Percentiles rank a stretch among this genome's conserved stretches.
Evolutionary conservation across 2,888 invertebrate species (phyloP).

Genomic region (Conistra vaccinii): DNA sequence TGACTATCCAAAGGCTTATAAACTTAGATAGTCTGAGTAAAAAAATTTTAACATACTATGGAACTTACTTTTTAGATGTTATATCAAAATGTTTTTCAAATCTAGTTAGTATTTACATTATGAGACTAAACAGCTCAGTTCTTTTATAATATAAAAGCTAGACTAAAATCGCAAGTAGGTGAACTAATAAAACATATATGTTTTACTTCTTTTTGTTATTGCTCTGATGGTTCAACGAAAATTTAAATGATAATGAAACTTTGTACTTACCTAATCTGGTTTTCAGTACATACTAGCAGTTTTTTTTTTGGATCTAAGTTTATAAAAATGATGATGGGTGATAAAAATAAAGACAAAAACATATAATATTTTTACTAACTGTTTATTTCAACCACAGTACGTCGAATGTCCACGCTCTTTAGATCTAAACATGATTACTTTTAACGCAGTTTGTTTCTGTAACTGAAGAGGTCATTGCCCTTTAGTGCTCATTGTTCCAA

Average conservation of each 20-base stretch:
- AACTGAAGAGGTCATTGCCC: conserved; percentile 24
- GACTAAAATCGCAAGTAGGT: too few relatives aligned
- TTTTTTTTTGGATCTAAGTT: neutral
- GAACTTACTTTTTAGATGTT: too few relatives aligned
- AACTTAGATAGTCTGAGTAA: too few relatives aligned
- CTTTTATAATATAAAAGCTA: neutral
- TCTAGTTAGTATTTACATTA: too few relatives aligned
- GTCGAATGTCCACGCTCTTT: conserved; percentile 77
- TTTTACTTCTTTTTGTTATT: neutral
- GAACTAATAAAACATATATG: too few relatives aligned
- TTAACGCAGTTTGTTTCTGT: conserved; percentile 42
- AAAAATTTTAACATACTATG: too few relatives aligned
- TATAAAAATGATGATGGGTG: neutral
- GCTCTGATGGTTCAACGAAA: neutral
- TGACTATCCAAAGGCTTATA: neutral
- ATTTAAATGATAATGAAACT: neutral
- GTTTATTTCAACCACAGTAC: conserved; percentile 88
- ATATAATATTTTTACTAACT: conserved; percentile 82
- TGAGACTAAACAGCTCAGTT: neutral
- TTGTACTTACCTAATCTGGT: neutral
- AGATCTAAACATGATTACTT: conserved; percentile 65
- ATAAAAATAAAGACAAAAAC: conserved; percentile 70
- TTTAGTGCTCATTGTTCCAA: conserved; percentile 60
- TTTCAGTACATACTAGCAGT: neutral
- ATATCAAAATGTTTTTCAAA: too few relatives aligned